Evolutionary conservation across 2,797 vertebrate species (phyloP).

Genomic region (Emys orbicularis): DNA sequence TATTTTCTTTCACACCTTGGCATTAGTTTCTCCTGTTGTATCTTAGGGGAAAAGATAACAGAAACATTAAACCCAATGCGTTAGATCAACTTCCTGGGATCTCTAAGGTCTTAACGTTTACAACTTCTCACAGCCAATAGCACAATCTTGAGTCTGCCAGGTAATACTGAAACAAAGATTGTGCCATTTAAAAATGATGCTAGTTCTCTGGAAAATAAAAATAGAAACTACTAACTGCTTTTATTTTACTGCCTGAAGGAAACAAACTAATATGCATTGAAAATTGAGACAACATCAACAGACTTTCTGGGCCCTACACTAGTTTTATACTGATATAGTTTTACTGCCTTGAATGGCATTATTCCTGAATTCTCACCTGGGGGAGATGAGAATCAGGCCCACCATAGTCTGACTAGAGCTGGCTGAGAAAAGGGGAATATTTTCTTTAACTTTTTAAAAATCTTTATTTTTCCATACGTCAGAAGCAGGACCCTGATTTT

Average conservation of each 20-base stretch:
- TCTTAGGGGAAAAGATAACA: neutral
- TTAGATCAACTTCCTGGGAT: neutral
- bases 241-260: neutral
- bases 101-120: neutral
- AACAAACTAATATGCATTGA: neutral
- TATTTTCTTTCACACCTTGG: neutral
- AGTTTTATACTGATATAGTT: neutral
- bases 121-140: neutral
- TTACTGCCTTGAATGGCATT: neutral
- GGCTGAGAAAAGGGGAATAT: neutral
- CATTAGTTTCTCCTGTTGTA: slow-evolving; percentile 22
- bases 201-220: neutral
- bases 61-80: neutral
- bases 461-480: neutral
- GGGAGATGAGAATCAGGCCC: neutral
- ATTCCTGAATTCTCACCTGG: neutral
- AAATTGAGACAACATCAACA: neutral
- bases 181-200: neutral
- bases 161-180: neutral
- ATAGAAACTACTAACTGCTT: neutral
- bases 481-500: neutral
- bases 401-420: neutral
- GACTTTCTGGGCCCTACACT: neutral
- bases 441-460: neutral
- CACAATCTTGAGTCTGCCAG: neutral